These are phyloP conservation scores for Calephelis perditalis DNA, from an alignment of 2,888 invertebrate genomes.

Conservation along the genomic window DNA sequence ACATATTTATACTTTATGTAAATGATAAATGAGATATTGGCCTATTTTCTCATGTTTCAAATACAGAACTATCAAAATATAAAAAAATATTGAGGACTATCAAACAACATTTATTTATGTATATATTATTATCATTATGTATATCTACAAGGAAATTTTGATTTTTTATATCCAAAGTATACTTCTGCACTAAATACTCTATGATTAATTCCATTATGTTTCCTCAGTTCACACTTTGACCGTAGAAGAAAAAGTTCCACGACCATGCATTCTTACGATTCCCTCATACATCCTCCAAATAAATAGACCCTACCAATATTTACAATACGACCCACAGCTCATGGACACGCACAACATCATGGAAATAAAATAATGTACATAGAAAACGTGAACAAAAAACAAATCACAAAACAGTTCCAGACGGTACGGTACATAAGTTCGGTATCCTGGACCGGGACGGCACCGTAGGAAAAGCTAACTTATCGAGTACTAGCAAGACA, in stretches of 20 bases:
- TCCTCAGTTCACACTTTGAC: slow-evolving; percentile 60
- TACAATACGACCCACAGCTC: slow-evolving; percentile 71
- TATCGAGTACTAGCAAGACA: no score
- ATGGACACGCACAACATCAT: slow-evolving; percentile 70
- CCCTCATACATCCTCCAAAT: slow-evolving; percentile 51
- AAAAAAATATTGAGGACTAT: slow-evolving; percentile 79
- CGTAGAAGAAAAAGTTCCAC: slow-evolving; percentile 55
- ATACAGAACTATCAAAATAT: slow-evolving; percentile 80
- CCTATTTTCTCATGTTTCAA: slow-evolving; percentile 71
- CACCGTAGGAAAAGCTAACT: no score
- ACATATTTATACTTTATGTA: slow-evolving; percentile 54
- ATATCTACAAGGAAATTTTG: slow-evolving; percentile 74
- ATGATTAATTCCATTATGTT: slow-evolving; percentile 56
- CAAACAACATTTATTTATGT: slow-evolving; percentile 75
- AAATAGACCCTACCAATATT: slow-evolving; percentile 73
- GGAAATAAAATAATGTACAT: slow-evolving; percentile 68
- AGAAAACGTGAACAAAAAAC: slow-evolving; percentile 48
- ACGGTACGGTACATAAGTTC: slow-evolving; percentile 49
- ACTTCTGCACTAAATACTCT: slow-evolving; percentile 67
- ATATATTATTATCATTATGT: slow-evolving; percentile 72
- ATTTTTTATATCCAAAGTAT: slow-evolving; percentile 65
- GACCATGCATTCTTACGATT: slow-evolving; percentile 47
- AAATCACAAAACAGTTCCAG: slow-evolving; percentile 47
- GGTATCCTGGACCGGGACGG: neutral
- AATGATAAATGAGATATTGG: slow-evolving; percentile 75